phyloP scores from a whole-genome alignment of 2,113 vertebrate species.

The Percopsis transmontana region DNA sequence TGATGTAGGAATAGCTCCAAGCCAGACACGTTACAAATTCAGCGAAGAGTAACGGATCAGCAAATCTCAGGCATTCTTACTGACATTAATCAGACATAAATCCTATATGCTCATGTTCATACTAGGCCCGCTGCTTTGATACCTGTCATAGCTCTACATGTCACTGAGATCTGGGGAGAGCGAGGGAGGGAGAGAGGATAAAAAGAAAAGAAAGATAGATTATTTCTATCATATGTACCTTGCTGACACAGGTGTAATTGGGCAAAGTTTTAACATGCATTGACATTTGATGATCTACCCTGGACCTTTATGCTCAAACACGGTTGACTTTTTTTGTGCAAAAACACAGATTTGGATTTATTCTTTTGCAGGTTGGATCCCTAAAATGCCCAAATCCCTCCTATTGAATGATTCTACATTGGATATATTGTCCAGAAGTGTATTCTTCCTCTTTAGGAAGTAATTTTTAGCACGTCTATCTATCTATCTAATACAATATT shows the following conservation, averaged over 20 bases:
- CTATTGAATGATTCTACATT: neutral
- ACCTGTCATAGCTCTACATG: slow-evolving; percentile 49
- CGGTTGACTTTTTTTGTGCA: too few species aligned
- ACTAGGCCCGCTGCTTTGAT: slow-evolving; percentile 57
- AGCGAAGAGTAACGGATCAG: slow-evolving; percentile 47
- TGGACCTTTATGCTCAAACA: too few species aligned
- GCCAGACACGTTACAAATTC: slow-evolving; percentile 39
- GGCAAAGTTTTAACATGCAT: too few species aligned
- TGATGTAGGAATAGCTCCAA: slow-evolving; percentile 20
- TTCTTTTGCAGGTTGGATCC: too few species aligned
- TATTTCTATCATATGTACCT: neutral
- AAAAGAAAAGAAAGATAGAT: neutral
- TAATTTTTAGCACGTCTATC: slow-evolving; percentile 7
- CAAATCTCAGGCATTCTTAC: slow-evolving; percentile 50
- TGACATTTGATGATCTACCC: too few species aligned
- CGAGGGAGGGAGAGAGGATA: too few species aligned
- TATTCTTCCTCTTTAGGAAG: neutral
- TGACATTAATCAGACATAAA: slow-evolving; percentile 46
- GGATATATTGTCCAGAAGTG: neutral
- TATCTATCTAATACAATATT: slow-evolving; percentile 47
- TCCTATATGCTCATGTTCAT: slow-evolving; percentile 53
- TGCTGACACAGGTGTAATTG: too few species aligned
- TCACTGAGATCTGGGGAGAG: slow-evolving; percentile 35
- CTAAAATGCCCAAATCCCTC: too few species aligned
- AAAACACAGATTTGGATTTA: too few species aligned